phyloP scores from a whole-genome alignment of 2,888 invertebrate species.

The Leucophenga montana region DNA sequence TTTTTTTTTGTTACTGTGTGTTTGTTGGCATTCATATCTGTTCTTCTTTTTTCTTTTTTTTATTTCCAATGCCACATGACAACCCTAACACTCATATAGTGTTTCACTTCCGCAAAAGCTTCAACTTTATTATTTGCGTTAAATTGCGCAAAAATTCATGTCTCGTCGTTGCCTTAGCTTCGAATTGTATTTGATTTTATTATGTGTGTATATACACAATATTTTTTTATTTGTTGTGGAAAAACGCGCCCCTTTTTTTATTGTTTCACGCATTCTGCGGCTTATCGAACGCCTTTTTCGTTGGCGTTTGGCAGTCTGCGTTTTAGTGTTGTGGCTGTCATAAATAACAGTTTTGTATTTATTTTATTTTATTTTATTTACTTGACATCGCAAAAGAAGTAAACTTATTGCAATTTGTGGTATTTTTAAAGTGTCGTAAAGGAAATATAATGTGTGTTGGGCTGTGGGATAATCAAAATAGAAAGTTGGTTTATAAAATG shows the following conservation, averaged over 20 bases:
- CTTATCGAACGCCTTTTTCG: slow-evolving; percentile 1
- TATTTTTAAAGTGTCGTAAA: neutral
- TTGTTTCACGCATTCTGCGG: neutral
- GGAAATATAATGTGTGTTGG: neutral
- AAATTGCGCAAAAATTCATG: slow-evolving; percentile 64
- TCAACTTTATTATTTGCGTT: slow-evolving; percentile 37
- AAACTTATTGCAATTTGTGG: slow-evolving; percentile 1
- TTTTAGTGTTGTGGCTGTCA: neutral
- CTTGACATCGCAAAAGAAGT: neutral
- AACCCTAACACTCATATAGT: slow-evolving; percentile 34
- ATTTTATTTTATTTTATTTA: slow-evolving; percentile 6
- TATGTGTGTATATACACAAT: slow-evolving; percentile 36
- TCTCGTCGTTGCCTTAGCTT: slow-evolving; percentile 44
- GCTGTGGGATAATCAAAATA: too few species aligned
- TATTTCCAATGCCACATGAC: slow-evolving; percentile 38
- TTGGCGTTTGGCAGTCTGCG: neutral
- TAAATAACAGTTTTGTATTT: slow-evolving; percentile 2
- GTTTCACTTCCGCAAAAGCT: slow-evolving; percentile 2
- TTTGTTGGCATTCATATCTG: slow-evolving; percentile 47
- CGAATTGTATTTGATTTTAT: slow-evolving; percentile 23
- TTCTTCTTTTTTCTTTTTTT: slow-evolving; percentile 15
- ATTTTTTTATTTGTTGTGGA: slow-evolving; percentile 17
- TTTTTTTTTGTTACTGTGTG: slow-evolving; percentile 43
- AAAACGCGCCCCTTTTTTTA: neutral
- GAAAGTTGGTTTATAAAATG: too few species aligned